Evolutionary conservation across 2,113 vertebrate species (phyloP).

Genomic region (Neotoma lepida): DNA sequence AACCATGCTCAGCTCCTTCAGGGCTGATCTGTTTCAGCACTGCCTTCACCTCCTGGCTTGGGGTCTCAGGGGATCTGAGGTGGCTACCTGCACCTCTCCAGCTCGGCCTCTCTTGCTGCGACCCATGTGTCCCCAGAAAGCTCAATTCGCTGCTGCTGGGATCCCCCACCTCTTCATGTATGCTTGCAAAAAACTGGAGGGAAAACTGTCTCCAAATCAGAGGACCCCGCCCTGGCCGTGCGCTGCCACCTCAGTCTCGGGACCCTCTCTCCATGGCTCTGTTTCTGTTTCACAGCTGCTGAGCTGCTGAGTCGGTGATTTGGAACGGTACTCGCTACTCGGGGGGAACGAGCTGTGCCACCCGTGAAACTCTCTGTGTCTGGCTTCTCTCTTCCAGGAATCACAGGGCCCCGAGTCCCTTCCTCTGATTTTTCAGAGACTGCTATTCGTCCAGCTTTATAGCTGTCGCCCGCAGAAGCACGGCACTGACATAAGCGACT

Average conservation of each 20-base stretch:
- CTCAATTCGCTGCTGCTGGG: not conserved
- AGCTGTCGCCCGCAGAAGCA: not conserved
- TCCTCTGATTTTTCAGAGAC: not conserved
- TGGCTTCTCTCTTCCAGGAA: not conserved
- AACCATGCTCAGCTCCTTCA: no score
- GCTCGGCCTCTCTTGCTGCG: no score
- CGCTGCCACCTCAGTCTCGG: not conserved
- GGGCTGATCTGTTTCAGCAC: not conserved
- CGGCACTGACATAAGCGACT: not conserved
- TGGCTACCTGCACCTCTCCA: not conserved
- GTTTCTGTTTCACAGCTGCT: not conserved
- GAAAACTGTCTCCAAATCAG: not conserved
- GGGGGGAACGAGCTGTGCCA: not conserved
- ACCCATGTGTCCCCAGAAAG: not conserved
- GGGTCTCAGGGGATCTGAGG: not conserved
- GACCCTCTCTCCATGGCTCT: not conserved
- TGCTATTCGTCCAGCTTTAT: not conserved
- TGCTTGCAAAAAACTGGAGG: slow-evolving; percentile 27
- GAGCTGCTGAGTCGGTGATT: not conserved
- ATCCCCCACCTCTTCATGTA: not conserved
- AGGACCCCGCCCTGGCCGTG: not conserved
- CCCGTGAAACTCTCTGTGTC: not conserved
- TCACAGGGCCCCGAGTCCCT: not conserved
- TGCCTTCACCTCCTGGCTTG: not conserved
- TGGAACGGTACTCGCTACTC: not conserved